These are phyloP conservation scores for Crenuchus spilurus DNA, from an alignment of 2,797 vertebrate genomes.

Conservation along the genomic window DNA sequence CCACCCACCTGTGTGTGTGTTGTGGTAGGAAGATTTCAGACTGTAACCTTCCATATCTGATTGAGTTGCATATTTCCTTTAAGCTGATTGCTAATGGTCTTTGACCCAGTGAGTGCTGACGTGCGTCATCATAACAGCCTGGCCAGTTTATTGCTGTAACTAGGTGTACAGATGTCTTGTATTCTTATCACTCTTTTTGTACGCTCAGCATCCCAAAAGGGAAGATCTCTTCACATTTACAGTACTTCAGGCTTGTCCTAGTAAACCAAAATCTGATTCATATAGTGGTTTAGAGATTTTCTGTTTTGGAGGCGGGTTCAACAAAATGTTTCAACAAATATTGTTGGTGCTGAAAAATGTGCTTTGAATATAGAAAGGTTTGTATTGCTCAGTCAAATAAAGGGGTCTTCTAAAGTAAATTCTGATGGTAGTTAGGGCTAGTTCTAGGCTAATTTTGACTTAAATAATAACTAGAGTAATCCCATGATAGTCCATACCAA, in stretches of 20 bases:
- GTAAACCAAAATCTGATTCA: not conserved
- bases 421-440: no score
- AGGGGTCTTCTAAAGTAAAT: not conserved
- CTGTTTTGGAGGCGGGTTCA: no score
- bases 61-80: not conserved
- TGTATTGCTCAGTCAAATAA: not conserved
- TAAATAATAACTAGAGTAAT: no score
- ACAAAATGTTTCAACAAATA: no score
- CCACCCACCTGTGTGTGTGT: not conserved
- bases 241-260: not conserved
- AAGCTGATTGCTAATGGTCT: slow-evolving; percentile 17
- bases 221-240: slow-evolving; percentile 1
- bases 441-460: no score
- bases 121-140: slow-evolving; percentile 18
- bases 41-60: not conserved
- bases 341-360: not conserved
- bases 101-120: slow-evolving; percentile 31
- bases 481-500: no score
- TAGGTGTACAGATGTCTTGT: not conserved
- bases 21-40: slow-evolving; percentile 1
- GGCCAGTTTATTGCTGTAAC: slow-evolving; percentile 1
- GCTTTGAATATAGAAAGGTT: not conserved
- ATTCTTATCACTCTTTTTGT: slow-evolving; percentile 27
- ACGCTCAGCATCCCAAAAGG: slow-evolving; percentile 11
- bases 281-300: no score